Base-by-base conservation (phyloP, 2,888 invertebrate genomes). In the Bombylius major region DNA sequence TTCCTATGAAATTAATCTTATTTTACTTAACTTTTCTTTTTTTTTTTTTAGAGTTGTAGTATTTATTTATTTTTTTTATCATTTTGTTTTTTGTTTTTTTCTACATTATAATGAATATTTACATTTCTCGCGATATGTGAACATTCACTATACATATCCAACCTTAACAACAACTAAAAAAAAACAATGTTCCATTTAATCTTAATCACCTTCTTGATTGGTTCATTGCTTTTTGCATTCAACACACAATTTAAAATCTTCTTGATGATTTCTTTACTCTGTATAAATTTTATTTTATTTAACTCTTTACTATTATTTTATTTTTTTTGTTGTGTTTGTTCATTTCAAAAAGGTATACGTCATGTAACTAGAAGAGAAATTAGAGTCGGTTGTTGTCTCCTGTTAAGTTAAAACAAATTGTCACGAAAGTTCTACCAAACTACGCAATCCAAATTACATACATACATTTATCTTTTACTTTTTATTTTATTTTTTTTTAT, bases 331-430 rank as follows among this genome's bases (percentile, higher is more conserved):
- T 23, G 3, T 2, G 23, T 23, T n/a, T 23, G 23, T 23, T 23
- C 23, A 23, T 23, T 23, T 23, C 23, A 23, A 23, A 23, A 23
- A 23, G 23, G 23, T 23, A 39, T 7, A 42, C 39, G 39, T 42
- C 39, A 42, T 42, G 39, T 42, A 42, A 42, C 39, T 42, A 42
- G 39, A 42, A 42, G 3, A 42, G 39, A 42, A 42, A 42, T 42
- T 42, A 42, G 39, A 42, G 39, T 42, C 11, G 39, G 39, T 42
- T 42, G 39, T 42, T 42, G 39, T 42, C 39, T 42, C 39, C 12
- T 42, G 39, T 42, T 55, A 55, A 55, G 51, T 55, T 55, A 55
- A 55, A 55, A 55, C 55, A 55, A 55, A 55, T 55, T 55, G 55
- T 55, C 55, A 55, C 55, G 55, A 55, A 51, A 55, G 51, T 55